Conservation (phyloP, 2,888 invertebrate genomes). For the Sphecodes monilicornis region DNA sequence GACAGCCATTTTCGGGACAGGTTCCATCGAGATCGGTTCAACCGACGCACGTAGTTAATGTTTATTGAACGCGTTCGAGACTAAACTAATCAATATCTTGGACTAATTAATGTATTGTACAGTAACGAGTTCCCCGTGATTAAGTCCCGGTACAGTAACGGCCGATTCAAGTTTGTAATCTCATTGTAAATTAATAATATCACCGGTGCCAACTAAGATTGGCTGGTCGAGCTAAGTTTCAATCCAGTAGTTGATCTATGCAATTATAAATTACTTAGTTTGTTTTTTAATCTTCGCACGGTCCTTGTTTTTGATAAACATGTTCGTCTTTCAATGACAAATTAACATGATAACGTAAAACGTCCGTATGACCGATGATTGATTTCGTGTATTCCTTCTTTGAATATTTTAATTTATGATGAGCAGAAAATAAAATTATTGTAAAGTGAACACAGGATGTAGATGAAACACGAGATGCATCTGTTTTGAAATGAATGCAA, state of each 20-base stretch:
- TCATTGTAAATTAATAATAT: not conserved
- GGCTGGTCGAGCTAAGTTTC: not conserved
- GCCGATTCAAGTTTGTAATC: not conserved
- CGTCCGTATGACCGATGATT: no score
- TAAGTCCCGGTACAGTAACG: not conserved
- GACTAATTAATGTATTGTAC: constrained; percentile 17
- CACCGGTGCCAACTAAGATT: not conserved
- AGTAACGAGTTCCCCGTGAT: not conserved
- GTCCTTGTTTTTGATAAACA: not conserved
- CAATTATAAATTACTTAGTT: not conserved
- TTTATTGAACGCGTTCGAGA: not conserved
- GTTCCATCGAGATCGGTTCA: not conserved
- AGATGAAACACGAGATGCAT: not conserved
- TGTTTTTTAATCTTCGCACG: not conserved
- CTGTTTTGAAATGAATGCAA: no score
- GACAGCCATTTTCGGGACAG: not conserved
- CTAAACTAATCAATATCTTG: constrained; percentile 2
- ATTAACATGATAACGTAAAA: no score
- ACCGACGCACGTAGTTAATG: not conserved
- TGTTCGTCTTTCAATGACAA: not conserved
- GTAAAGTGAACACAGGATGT: not conserved
- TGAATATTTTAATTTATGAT: no score
- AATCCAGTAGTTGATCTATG: not conserved
- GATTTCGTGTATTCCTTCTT: no score
- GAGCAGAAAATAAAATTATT: not conserved